phyloP scores from a whole-genome alignment of 1,140 invertebrate genomes.

The Papilio polytes region DNA sequence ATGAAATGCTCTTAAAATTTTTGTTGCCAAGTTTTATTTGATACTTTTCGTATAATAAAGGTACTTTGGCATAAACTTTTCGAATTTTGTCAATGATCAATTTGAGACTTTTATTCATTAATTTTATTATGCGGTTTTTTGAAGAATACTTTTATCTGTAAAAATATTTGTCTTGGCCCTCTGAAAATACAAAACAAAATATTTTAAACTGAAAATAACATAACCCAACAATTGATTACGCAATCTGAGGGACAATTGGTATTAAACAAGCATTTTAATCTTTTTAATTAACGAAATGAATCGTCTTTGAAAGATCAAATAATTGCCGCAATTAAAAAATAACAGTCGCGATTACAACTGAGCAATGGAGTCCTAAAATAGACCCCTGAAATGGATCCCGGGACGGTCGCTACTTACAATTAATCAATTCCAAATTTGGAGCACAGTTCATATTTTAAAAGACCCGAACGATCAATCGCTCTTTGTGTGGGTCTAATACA shows the following conservation, averaged over 20 bases:
- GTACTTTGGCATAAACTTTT: neutral
- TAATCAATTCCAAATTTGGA: constrained; percentile 79
- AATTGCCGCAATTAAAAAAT: constrained; percentile 65
- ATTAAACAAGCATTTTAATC: neutral
- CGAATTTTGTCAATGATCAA: neutral
- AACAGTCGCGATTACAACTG: constrained; percentile 61
- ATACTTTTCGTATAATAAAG: neutral
- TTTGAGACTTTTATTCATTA: neutral
- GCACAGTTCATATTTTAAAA: constrained; percentile 74
- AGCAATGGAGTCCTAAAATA: constrained; percentile 65
- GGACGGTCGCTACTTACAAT: constrained; percentile 65
- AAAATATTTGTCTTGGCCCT: neutral
- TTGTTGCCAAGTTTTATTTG: constrained; percentile 16
- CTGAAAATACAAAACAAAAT: neutral
- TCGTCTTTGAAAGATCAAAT: constrained; percentile 56
- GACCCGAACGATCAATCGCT: constrained; percentile 69
- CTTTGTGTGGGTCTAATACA: constrained; percentile 80
- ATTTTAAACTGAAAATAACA: neutral
- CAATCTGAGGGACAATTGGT: neutral
- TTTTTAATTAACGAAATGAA: constrained; percentile 13
- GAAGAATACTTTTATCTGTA: no score
- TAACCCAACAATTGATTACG: neutral
- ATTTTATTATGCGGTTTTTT: no score
- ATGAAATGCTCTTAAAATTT: constrained; percentile 38
- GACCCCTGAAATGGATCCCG: constrained; percentile 56